Base-by-base conservation (phyloP, 2,113 vertebrate genomes). In the Varanus komodoensis region DNA sequence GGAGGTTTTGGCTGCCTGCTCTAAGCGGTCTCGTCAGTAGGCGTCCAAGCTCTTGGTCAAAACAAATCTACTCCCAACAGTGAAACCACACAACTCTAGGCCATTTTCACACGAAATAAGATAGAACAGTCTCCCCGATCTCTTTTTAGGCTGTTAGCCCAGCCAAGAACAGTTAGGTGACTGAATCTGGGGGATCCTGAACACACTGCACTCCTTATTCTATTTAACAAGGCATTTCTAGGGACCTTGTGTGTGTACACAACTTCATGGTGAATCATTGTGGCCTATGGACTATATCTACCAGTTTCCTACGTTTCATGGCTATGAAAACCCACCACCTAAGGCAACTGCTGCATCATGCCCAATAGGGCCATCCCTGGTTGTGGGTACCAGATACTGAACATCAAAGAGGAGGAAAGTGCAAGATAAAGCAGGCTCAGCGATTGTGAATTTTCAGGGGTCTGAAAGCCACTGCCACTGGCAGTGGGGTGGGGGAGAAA, bases 41-140 rank as follows among this genome's bases (percentile, higher is more conserved):
- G 82, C 48, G 61, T 78, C n/a, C 44, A 52, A 69, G 44, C 38
- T 34, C 23, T 78, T 68, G 21, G 29, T 52, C 67, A 50, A 84
- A 89, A 89, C 77, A 77, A 84, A 77, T n/a, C n/a, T 44, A n/a
- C 57, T 50, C 52, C 52, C 54, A 83, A 32, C 25, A 74, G 15
- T 64, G 27, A 64, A 89, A 83, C 34, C 69, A 83, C 15, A 61
- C 6, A 2, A 34, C 6, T 4, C 6, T 44, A 44, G 79, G n/a
- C 68, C 68, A 29, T 82, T 25, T 50, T 89, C 67, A 82, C 44
- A 38, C 34, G 8, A 71, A 52, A 34, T 6, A 38, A 14, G 67
- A 52, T 32, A n/a, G 23, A 19, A 7, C 19, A 17, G 57, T 2
- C 50, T 57, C 1, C 14, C 73, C 44, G 5, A 27, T 14, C 25